These are phyloP conservation scores for Todiramphus saurophagus DNA, from an alignment of 2,113 vertebrate species.

Conservation along the genomic window DNA sequence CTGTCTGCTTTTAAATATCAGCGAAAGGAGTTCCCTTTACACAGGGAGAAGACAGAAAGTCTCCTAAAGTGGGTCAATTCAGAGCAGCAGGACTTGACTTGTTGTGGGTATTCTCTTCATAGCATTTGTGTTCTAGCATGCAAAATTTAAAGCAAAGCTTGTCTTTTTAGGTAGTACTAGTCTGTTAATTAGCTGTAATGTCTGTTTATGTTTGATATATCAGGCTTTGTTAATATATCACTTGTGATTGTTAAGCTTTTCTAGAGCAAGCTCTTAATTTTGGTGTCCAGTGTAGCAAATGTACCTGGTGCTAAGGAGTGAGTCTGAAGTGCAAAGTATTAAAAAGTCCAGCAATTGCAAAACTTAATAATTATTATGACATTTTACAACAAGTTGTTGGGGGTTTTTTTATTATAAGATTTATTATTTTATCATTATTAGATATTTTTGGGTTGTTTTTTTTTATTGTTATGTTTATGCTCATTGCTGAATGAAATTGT, in stretches of 20 bases:
- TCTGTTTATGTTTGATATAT: neutral
- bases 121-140: neutral
- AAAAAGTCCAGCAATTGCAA: neutral
- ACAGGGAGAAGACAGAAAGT: neutral
- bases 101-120: neutral
- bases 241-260: neutral
- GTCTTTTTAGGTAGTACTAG: neutral
- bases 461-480: neutral
- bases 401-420: neutral
- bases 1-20: constrained; percentile 1
- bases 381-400: neutral
- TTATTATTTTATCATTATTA: neutral
- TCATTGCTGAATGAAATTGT: neutral
- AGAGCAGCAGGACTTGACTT: neutral
- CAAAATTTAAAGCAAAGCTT: neutral
- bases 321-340: neutral
- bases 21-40: neutral
- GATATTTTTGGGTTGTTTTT: neutral
- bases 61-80: neutral
- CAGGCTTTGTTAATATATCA: neutral
- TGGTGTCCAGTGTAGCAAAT: neutral
- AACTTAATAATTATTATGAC: neutral
- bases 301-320: neutral
- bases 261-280: neutral
- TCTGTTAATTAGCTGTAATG: neutral